phyloP scores from a whole-genome alignment of 2,113 vertebrate species.

The Sterrhoptilus dennistouni region DNA sequence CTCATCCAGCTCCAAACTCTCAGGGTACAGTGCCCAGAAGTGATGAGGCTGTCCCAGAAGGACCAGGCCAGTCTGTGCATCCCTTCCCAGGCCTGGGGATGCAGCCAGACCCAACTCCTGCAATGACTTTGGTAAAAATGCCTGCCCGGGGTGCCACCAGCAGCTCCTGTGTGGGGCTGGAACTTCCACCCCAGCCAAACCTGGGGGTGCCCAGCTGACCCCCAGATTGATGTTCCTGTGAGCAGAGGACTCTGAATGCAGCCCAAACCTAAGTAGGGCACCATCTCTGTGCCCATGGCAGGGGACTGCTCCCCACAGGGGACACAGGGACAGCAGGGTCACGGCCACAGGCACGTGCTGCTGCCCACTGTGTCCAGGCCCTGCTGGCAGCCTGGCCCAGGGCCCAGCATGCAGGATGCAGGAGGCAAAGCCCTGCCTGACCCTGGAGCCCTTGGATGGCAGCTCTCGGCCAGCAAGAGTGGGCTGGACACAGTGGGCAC shows the following conservation, averaged over 20 bases:
- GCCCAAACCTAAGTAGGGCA: neutral
- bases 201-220: rapidly evolving
- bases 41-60: neutral
- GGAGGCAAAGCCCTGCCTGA: neutral
- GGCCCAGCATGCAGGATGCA: neutral
- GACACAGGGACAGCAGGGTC: neutral
- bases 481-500: neutral
- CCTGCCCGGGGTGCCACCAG: neutral
- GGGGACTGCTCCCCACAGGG: neutral
- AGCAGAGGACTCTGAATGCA: neutral
- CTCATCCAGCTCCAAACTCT: rapidly evolving
- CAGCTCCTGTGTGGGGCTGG: rapidly evolving
- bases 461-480: rapidly evolving
- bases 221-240: rapidly evolving
- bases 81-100: rapidly evolving
- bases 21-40: rapidly evolving
- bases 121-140: too few species aligned
- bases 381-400: neutral
- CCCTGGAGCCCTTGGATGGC: rapidly evolving
- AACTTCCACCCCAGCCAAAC: neutral
- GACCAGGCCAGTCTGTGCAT: neutral
- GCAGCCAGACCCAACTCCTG: rapidly evolving
- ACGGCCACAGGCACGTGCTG: neutral
- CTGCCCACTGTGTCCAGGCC: neutral
- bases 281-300: rapidly evolving